A percentile compares a stretch with the other conserved stretches of the same genome.
Conservation (phyloP, 2,888 invertebrate species). For the Acanthosepion lycidas region DNA sequence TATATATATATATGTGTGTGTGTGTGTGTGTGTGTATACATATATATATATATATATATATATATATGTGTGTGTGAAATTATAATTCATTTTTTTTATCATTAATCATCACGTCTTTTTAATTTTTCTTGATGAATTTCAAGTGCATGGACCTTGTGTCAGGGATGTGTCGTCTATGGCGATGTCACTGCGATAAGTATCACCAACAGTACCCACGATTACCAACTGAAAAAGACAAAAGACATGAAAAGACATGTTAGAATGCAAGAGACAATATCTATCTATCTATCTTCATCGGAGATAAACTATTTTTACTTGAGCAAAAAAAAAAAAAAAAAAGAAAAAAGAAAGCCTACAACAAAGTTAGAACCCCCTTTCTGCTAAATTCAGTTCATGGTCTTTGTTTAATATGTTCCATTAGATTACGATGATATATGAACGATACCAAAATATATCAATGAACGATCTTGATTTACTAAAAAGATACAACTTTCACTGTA, state of each 20-base stretch:
- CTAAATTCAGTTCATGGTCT: too few relatives aligned
- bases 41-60: neutral
- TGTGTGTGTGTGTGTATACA: neutral
- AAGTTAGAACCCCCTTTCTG: too few relatives aligned
- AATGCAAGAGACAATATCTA: neutral
- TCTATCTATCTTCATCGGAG: neutral
- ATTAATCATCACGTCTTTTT: neutral
- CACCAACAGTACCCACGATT: slow-evolving; percentile 53
- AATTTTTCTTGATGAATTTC: neutral
- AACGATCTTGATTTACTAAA: too few relatives aligned
- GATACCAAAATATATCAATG: too few relatives aligned
- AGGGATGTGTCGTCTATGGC: slow-evolving; percentile 57
- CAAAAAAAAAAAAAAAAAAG: too few relatives aligned
- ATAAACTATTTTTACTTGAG: neutral
- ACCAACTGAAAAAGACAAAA: slow-evolving; percentile 52
- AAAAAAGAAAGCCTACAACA: too few relatives aligned
- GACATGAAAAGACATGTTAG: neutral
- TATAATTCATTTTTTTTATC: neutral
- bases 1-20: neutral
- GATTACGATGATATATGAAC: too few relatives aligned
- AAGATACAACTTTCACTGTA: too few relatives aligned
- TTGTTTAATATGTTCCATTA: too few relatives aligned
- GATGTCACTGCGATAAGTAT: slow-evolving; percentile 53
- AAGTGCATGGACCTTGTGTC: slow-evolving; percentile 51
- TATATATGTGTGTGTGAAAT: neutral